Percentiles rank a stretch among this genome's conserved stretches.
phyloP scores from a whole-genome alignment of 1,140 invertebrate genomes.

The Sarcophaga peregrina region DNA sequence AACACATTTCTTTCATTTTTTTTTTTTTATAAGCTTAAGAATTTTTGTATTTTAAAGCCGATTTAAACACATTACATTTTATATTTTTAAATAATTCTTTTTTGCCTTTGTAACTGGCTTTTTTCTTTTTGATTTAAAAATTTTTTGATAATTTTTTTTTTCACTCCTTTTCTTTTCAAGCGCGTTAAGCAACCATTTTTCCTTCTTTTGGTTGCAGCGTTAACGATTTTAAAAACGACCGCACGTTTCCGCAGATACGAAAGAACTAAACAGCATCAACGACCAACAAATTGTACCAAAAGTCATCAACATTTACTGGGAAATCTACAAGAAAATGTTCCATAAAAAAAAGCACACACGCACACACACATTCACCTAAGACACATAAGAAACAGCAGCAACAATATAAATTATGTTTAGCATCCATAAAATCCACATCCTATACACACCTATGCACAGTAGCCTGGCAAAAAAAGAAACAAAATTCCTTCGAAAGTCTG shows the following conservation, averaged over 20 bases:
- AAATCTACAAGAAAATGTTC: not conserved
- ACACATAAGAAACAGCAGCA: not conserved
- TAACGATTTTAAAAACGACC: slow-evolving; percentile 48
- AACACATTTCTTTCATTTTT: not conserved
- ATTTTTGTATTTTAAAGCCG: too few relatives aligned
- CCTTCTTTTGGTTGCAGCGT: not conserved
- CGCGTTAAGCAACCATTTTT: not conserved
- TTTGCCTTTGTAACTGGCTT: not conserved
- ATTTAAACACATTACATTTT: not conserved
- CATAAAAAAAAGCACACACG: too few relatives aligned
- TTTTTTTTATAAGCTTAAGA: not conserved
- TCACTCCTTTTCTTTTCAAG: not conserved
- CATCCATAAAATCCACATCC: slow-evolving; percentile 33
- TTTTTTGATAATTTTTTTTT: not conserved
- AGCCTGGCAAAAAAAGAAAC: not conserved
- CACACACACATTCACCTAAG: slow-evolving; percentile 19
- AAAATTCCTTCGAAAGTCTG: not conserved
- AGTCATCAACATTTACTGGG: slow-evolving; percentile 48
- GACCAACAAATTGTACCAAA: slow-evolving; percentile 46
- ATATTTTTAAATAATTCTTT: not conserved
- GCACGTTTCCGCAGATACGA: slow-evolving; percentile 61
- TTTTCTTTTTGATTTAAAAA: not conserved
- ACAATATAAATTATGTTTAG: slow-evolving; percentile 26
- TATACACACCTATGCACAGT: not conserved
- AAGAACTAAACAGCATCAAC: slow-evolving; percentile 53